A percentile compares a stretch with the other conserved stretches of the same genome.
phyloP scores from a whole-genome alignment of 2,888 invertebrate genomes.

The Pimpla rufipes region DNA sequence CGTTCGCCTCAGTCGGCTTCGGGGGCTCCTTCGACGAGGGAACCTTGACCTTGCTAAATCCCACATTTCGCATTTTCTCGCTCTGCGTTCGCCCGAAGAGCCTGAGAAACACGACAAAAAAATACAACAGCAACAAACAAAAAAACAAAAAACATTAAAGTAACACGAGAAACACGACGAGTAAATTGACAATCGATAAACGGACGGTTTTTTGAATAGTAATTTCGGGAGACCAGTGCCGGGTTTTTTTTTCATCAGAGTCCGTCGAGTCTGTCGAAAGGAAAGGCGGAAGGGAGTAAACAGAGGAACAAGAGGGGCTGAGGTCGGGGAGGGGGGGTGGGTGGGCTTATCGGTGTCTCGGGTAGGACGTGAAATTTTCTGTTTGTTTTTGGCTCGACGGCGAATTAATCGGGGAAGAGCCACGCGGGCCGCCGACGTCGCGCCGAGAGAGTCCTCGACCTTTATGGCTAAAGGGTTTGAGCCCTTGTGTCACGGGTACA shows the following conservation, averaged over 20 bases:
- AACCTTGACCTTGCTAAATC: constrained; percentile 63
- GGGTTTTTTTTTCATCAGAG: constrained; percentile 7
- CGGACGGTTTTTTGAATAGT: neutral
- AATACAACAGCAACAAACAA: neutral
- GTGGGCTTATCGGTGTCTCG: neutral
- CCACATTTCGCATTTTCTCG: neutral
- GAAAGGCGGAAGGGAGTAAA: neutral
- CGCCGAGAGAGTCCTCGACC: constrained; percentile 50
- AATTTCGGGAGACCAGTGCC: neutral
- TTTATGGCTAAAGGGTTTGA: constrained; percentile 46
- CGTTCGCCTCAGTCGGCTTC: constrained; percentile 65
- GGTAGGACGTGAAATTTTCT: neutral
- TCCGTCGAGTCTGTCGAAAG: neutral
- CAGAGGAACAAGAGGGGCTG: neutral
- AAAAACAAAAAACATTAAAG: too few species aligned
- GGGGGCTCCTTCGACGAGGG: constrained; percentile 56
- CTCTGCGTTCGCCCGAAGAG: neutral
- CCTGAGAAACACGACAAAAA: neutral
- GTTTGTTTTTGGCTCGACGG: neutral
- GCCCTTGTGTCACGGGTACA: constrained; percentile 44
- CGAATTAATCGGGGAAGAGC: neutral
- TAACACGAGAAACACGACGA: neutral
- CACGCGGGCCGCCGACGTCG: constrained; percentile 3
- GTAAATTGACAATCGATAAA: neutral
- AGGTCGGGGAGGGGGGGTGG: neutral